Conservation (phyloP, 2,888 invertebrate species). For the Lamellibrachia satsuma region DNA sequence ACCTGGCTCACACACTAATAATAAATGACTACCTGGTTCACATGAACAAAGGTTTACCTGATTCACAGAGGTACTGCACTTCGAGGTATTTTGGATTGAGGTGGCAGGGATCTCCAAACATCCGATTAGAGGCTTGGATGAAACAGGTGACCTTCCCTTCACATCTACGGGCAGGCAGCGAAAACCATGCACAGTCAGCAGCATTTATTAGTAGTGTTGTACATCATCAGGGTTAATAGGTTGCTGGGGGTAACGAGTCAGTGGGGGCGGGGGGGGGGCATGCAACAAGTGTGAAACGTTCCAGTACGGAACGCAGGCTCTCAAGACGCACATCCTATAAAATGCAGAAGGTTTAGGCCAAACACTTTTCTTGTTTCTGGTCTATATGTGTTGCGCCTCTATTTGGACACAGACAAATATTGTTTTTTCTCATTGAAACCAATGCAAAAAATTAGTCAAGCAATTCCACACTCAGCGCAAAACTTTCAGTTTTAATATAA, state of each 20-base stretch:
- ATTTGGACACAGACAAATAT: not conserved
- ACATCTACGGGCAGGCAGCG: slow-evolving; percentile 31
- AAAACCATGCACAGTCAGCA: not conserved
- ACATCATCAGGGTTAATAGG: not conserved
- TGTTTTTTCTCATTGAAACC: not conserved
- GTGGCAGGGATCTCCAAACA: slow-evolving; percentile 73
- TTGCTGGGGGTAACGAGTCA: not conserved
- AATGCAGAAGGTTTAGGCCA: not conserved
- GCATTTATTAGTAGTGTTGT: not conserved
- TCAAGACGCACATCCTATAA: not conserved
- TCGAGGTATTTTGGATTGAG: slow-evolving; percentile 73
- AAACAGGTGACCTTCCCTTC: slow-evolving; percentile 31
- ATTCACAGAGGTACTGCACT: slow-evolving; percentile 70
- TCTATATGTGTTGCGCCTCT: not conserved
- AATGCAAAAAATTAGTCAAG: not conserved
- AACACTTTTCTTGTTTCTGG: not conserved
- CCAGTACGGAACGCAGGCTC: slow-evolving; percentile 23
- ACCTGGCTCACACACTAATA: not conserved
- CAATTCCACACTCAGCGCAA: not conserved
- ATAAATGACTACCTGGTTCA: not conserved
- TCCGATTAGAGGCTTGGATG: slow-evolving; percentile 35
- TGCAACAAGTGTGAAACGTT: slow-evolving; percentile 9
- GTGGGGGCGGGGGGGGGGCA: not conserved
- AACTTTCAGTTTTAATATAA: not conserved
- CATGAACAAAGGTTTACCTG: slow-evolving; percentile 32